A percentile compares a stretch with the other conserved stretches of the same genome.
Evolutionary conservation across 2,113 vertebrate genomes (phyloP).

Genomic region (Bettongia penicillata): DNA sequence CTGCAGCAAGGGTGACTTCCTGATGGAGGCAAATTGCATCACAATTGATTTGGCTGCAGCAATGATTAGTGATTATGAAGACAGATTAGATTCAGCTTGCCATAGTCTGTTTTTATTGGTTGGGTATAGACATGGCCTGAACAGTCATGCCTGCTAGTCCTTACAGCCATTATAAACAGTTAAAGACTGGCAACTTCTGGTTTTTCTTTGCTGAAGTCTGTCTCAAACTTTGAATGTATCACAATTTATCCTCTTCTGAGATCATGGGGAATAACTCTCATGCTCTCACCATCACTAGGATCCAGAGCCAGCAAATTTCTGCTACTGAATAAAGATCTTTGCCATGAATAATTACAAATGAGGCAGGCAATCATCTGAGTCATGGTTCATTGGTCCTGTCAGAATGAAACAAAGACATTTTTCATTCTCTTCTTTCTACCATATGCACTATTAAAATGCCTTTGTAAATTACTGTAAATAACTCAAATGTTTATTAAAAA

Average conservation of each 20-base stretch:
- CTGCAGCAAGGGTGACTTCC: not conserved
- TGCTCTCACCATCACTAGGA: slow-evolving; percentile 10
- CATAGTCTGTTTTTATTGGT: not conserved
- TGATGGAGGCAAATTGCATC: not conserved
- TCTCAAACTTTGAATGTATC: not conserved
- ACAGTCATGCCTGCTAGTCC: not conserved
- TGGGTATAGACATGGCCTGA: not conserved
- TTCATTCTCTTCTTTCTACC: slow-evolving; percentile 61
- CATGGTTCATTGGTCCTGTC: slow-evolving; percentile 63
- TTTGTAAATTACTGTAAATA: slow-evolving; percentile 73
- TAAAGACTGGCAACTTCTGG: not conserved
- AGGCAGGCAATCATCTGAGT: slow-evolving; percentile 66
- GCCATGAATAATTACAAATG: slow-evolving; percentile 68
- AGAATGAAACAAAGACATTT: slow-evolving; percentile 71
- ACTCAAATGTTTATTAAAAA: slow-evolving; percentile 76
- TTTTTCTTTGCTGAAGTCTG: not conserved
- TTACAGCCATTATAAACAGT: too few species aligned
- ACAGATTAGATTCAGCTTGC: not conserved
- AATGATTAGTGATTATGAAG: not conserved
- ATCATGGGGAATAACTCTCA: not conserved
- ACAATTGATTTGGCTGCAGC: not conserved
- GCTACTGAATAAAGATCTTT: slow-evolving; percentile 65
- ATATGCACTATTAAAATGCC: slow-evolving; percentile 62
- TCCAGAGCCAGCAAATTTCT: slow-evolving; percentile 46
- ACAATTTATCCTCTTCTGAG: slow-evolving; percentile 8